These are phyloP conservation scores for Holotrichia oblita DNA, from an alignment of 1,140 invertebrate genomes.

Conservation along the genomic window DNA sequence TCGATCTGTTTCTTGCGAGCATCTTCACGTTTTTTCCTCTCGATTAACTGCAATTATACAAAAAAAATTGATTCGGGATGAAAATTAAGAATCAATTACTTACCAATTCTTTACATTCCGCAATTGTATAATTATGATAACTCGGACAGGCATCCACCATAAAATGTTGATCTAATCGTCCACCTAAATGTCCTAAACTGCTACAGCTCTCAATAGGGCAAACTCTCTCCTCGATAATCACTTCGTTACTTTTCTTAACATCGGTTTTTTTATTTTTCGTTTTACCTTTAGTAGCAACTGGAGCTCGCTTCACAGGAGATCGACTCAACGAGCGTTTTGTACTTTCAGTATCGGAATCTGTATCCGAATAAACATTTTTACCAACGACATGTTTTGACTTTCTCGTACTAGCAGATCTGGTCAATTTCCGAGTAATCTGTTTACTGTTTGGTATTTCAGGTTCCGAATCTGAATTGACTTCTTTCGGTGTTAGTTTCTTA, in stretches of 20 bases:
- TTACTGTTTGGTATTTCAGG: constrained; percentile 47
- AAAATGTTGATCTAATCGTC: constrained; percentile 83
- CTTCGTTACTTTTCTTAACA: constrained; percentile 61
- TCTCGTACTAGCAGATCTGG: constrained; percentile 65
- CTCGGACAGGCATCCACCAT: constrained; percentile 88
- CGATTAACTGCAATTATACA: constrained; percentile 59
- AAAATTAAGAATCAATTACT: too few relatives aligned
- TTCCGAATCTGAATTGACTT: constrained; percentile 58
- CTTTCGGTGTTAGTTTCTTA: constrained; percentile 56
- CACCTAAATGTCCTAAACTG: constrained; percentile 90
- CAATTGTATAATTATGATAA: constrained; percentile 88
- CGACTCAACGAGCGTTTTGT: constrained; percentile 67
- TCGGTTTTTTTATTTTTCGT: constrained; percentile 63
- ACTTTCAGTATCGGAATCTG: constrained; percentile 63
- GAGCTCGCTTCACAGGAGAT: constrained; percentile 70
- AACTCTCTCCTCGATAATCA: constrained; percentile 71
- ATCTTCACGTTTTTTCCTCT: constrained; percentile 70
- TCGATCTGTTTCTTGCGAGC: constrained; percentile 67
- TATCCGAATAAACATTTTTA: constrained; percentile 62
- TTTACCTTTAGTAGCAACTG: constrained; percentile 59
- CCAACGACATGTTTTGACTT: constrained; percentile 66
- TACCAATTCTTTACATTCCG: constrained; percentile 81
- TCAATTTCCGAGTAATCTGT: constrained; percentile 64
- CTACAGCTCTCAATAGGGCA: constrained; percentile 91
- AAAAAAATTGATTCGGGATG: too few relatives aligned